phyloP scores from a whole-genome alignment of 2,797 vertebrate genomes.

The Cyclopterus lumpus region DNA sequence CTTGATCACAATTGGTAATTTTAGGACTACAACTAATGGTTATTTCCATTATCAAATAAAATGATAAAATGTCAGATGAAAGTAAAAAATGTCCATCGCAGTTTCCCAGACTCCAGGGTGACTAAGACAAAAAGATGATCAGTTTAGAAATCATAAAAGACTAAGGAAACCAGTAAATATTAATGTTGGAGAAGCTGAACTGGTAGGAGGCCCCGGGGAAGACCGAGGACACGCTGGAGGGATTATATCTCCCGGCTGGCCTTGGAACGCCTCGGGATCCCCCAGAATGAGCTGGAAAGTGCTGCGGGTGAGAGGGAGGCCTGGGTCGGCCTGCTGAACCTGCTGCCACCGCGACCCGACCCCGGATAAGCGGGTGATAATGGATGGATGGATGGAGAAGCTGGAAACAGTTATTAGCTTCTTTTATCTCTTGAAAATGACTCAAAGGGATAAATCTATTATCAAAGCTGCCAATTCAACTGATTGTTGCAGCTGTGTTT shows the following conservation, averaged over 20 bases:
- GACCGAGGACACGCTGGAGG: no score
- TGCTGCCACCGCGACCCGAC: no score
- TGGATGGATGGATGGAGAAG: no score
- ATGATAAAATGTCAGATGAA: background rate
- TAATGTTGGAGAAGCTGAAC: background rate
- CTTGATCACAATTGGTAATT: background rate
- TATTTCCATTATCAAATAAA: background rate
- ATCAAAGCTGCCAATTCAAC: background rate
- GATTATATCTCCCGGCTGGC: no score
- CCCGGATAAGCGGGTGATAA: no score
- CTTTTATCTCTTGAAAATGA: background rate
- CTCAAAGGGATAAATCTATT: background rate
- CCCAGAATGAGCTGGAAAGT: no score
- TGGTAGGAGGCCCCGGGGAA: no score
- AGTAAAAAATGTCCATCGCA: background rate
- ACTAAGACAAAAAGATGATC: background rate
- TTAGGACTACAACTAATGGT: background rate
- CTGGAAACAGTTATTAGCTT: background rate
- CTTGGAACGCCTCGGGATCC: no score
- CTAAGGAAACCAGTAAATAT: background rate
- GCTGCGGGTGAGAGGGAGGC: no score
- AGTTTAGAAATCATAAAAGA: background rate
- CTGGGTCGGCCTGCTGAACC: no score
- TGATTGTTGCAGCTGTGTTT: background rate
- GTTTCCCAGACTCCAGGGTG: background rate